Evolutionary conservation across 2,888 invertebrate genomes (phyloP).

Genomic region (Tryphoninae sp.): DNA sequence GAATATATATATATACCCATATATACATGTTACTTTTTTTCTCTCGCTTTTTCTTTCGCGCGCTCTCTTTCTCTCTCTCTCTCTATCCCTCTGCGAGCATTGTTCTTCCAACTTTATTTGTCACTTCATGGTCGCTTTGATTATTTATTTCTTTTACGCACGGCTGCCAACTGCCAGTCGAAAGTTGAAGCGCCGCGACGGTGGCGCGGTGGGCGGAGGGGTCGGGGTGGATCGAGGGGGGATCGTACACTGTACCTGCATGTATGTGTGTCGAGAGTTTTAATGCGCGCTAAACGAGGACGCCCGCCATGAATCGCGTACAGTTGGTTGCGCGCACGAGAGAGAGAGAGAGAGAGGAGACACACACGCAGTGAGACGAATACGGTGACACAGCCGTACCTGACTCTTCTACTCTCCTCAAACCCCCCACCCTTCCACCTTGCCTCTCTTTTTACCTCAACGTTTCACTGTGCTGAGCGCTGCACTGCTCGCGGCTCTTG

Average conservation of each 20-base stretch:
- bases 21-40: constrained; percentile 24
- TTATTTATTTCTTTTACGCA: constrained; percentile 81
- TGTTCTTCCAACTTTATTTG: constrained; percentile 80
- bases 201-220: constrained; percentile 3
- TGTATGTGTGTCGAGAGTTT: constrained; percentile 64
- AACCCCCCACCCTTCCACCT: constrained; percentile 23
- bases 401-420: constrained; percentile 62
- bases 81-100: constrained; percentile 73
- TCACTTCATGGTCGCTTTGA: constrained; percentile 81
- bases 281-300: constrained; percentile 67
- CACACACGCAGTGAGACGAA: constrained; percentile 37
- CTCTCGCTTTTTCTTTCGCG: constrained; percentile 18
- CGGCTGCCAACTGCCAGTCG: constrained; percentile 77
- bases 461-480: constrained; percentile 42
- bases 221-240: not conserved
- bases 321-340: not conserved
- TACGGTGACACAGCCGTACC: constrained; percentile 65
- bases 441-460: constrained; percentile 50
- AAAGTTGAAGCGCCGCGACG: constrained; percentile 67
- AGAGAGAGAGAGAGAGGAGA: constrained; percentile 35
- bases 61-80: constrained; percentile 62
- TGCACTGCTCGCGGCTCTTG: constrained; percentile 59
- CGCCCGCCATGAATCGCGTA: constrained; percentile 37
- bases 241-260: constrained; percentile 3
- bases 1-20: not conserved